These are phyloP conservation scores for Tenthredo distinguenda DNA, from an alignment of 2,888 invertebrate genomes.

Conservation along the genomic window DNA sequence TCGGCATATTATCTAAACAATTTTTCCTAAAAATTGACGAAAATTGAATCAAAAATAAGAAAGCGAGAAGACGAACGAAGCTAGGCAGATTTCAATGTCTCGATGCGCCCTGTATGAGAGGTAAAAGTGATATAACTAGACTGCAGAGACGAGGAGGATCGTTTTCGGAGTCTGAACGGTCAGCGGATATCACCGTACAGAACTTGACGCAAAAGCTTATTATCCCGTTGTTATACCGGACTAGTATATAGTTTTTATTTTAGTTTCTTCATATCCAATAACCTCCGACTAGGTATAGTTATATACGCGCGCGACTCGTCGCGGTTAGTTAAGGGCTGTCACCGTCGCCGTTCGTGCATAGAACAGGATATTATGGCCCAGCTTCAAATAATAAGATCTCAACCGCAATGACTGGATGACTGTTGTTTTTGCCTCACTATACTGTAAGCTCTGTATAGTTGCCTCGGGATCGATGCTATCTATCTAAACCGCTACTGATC, in stretches of 20 bases:
- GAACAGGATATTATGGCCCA: constrained; percentile 72
- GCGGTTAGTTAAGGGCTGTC: constrained; percentile 68
- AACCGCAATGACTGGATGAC: constrained; percentile 69
- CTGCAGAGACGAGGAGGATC: not conserved
- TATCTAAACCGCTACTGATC: constrained; percentile 25
- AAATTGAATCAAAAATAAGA: not conserved
- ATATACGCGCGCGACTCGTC: constrained; percentile 57
- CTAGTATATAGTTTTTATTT: constrained; percentile 28
- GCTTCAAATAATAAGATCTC: constrained; percentile 70
- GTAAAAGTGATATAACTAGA: not conserved
- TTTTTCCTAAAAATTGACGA: not conserved
- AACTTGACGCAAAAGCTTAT: constrained; percentile 28
- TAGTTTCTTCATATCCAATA: constrained; percentile 49
- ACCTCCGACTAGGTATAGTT: constrained; percentile 3
- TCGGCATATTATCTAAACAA: too few relatives aligned
- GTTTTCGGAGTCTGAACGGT: not conserved
- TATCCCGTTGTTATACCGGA: not conserved
- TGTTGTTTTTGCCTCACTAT: constrained; percentile 58
- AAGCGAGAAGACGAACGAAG: too few relatives aligned
- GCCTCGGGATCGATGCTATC: constrained; percentile 20
- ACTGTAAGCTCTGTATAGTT: not conserved
- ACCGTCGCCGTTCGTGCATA: constrained; percentile 73
- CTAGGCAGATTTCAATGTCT: too few relatives aligned
- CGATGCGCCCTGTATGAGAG: too few relatives aligned
- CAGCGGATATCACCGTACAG: not conserved